Evolutionary conservation across 2,113 vertebrate species (phyloP), one percentile per base, ranked within the genome.

Genomic region (Phyllostomus hastatus): DNA sequence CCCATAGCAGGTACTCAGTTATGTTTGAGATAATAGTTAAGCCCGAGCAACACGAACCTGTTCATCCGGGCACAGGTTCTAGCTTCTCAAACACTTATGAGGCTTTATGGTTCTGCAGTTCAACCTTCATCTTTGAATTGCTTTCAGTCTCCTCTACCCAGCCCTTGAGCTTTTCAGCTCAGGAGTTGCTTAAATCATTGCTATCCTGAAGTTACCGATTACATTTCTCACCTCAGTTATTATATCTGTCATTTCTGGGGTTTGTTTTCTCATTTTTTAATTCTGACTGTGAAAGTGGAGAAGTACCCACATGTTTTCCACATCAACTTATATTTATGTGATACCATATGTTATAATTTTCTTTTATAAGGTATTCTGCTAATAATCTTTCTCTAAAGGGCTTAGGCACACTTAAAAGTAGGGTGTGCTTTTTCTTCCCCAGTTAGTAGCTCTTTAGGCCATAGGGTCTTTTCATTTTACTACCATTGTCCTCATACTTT

Each of bases 261-360:
- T 59, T 96, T 86, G 33, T 31, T 61, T 90, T 96, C 79, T 81
- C n/a, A 38, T 67, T 85, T 96, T 85, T 79, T n/a, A 78, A 69
- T 90, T 95, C 92, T 89, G 66, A 84, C 79, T 88, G 76, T 95
- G 70, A 95, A 94, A 94, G 59, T 54, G 82, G 59, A 73, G 79
- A 90, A 70, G 22, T 78, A 70, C 43, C 28, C 41, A 90, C 57
- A 70, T 92, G 31, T 93, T 92, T 93, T 95, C 57, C 31, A 72
- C 28, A 81, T 76, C 67, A 96, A 35, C 43, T 90, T 94, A 78
- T 75, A 79, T 97, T 96, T 97, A 57, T 88, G 35, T 67, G 69
- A 46, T 67, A 38, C 52, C 38, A 79, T 90, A 88, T 79, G n/a
- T 87, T 96, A 70, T 81, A 87, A 76, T 93, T 95, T 96, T 92